phyloP scores from a whole-genome alignment of 2,888 invertebrate genomes.

The Eristalis intricaria region DNA sequence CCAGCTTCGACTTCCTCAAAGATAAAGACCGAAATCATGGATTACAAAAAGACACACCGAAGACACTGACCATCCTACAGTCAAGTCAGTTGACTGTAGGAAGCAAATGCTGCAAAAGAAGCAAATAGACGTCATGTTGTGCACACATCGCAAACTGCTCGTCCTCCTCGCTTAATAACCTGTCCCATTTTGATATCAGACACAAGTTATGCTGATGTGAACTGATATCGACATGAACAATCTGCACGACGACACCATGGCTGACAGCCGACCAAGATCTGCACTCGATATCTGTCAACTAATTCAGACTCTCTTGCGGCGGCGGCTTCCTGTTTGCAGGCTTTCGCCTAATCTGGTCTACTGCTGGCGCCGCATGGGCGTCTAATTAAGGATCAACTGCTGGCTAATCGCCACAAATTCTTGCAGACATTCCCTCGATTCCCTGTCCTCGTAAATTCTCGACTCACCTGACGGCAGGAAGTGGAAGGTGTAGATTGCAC shows the following conservation, averaged over 20 bases:
- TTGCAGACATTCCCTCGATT: neutral
- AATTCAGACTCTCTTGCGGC: neutral
- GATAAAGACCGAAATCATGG: no score
- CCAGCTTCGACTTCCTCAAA: no score
- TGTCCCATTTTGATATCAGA: neutral
- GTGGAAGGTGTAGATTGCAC: neutral
- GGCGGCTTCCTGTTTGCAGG: neutral
- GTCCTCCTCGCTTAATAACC: neutral
- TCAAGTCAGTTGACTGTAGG: no score
- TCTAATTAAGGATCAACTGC: neutral
- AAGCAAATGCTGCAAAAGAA: no score
- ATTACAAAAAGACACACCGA: no score
- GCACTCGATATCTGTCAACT: neutral
- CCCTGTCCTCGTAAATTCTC: neutral
- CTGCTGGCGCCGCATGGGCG: neutral
- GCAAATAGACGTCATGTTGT: no score
- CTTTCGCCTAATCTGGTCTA: neutral
- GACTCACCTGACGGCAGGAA: neutral
- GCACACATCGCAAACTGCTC: neutral
- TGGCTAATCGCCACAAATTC: neutral
- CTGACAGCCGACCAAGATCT: neutral
- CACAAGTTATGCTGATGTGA: neutral
- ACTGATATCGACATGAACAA: neutral
- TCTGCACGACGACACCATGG: neutral
- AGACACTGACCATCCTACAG: no score